Base-by-base conservation (phyloP, 2,113 vertebrate genomes). In the Misgurnus mizolepis region DNA sequence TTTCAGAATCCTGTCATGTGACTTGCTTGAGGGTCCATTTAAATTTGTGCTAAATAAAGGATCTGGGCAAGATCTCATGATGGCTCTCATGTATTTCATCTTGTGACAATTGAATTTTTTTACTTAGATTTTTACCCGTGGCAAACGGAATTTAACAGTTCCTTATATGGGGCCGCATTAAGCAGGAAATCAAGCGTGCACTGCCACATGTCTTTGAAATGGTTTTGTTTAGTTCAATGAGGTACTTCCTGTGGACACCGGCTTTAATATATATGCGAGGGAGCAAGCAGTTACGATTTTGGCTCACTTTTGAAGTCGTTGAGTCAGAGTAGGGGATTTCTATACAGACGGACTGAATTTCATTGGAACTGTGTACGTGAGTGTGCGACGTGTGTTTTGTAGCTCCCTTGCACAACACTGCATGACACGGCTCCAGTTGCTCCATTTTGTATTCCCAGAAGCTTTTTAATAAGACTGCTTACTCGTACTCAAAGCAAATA, bases 321-420 rank as follows among this genome's bases (percentile, higher is more conserved):
- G 78, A 80, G 66, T 83, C 72, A 83, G 56, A 50, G 47, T 58
- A 56, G 70, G 72, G 82, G 67, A 80, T 83, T 83, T 83, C 75
- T 56, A 58, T 76, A 8, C 47, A 71, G 78, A 83, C 65, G 47
- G 65, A 10, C 66, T 70, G 8, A 62, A 76, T 75, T 75, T 80
- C 66, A 55, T 45, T 80, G 58, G 67, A 70, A 76, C 53, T 67
- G 43, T 10, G 60, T 75, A 43, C 55, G 53, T 66, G 34, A 67
- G 50, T 45, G 50, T 53, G 70, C 17, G 22, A 17, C 2, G 45
- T 11, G 40, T 43, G 7, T 62, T 12, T 69, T 72, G 73, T 49
- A 15, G 43, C n/a, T 39, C 41, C 17, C 43, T 75, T 64, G 17
- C 73, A 75, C 73, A 64, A 75, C 22, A 0, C 14, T 75, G 41